A percentile compares a stretch with the other conserved stretches of the same genome.
Conservation (phyloP, 2,797 vertebrate genomes). For the Eupleurogrammus muticus region DNA sequence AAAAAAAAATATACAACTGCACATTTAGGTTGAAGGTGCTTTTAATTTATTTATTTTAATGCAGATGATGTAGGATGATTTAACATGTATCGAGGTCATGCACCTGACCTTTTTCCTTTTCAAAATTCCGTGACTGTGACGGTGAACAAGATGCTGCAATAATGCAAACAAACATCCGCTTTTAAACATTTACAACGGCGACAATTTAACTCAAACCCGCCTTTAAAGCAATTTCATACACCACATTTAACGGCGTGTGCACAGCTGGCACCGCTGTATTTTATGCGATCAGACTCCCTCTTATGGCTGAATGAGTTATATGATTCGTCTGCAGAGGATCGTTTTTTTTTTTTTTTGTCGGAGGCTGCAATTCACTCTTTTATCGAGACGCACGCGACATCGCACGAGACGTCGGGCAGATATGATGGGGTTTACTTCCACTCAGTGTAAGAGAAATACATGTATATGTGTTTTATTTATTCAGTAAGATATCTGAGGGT, state of each 20-base stretch:
- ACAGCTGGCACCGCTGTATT: constrained; percentile 7
- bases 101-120: background rate
- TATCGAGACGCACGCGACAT: background rate
- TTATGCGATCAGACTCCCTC: constrained; percentile 12
- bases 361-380: background rate
- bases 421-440: constrained; percentile 1
- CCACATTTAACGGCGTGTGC: constrained; percentile 13
- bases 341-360: no score
- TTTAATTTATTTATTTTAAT: background rate
- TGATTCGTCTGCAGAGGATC: constrained; percentile 9
- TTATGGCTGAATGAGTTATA: constrained; percentile 44
- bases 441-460: constrained; percentile 14
- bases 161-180: background rate
- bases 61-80: background rate
- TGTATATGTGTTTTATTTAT: constrained; percentile 57
- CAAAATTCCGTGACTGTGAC: background rate
- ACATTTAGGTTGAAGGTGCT: no score
- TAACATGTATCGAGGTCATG: background rate
- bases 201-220: background rate
- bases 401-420: background rate
- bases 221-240: background rate
- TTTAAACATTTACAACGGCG: background rate
- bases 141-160: background rate
- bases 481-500: constrained; percentile 46
- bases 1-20: background rate